Evolutionary conservation across 2,113 vertebrate genomes (phyloP).

Genomic region (Shinisaurus crocodilurus): DNA sequence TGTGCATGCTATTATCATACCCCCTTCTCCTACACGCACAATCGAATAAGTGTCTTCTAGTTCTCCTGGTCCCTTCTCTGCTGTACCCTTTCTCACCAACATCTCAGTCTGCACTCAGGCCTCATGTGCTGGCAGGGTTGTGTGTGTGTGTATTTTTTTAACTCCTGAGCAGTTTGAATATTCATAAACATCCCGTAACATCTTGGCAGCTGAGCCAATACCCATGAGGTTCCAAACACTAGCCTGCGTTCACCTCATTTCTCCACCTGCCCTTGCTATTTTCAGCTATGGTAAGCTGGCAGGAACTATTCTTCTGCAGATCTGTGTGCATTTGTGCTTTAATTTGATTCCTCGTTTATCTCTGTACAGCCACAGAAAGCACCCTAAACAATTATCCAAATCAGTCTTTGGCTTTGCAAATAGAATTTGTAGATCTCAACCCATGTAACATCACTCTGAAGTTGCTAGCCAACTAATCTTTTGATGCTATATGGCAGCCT

Average conservation of each 20-base stretch:
- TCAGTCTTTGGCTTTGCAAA: not conserved
- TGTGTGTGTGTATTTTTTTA: no score
- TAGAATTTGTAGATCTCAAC: not conserved
- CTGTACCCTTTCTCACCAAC: not conserved
- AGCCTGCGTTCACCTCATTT: not conserved
- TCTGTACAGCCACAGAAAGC: not conserved
- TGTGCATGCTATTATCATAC: no score
- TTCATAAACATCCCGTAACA: not conserved
- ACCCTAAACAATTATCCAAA: not conserved
- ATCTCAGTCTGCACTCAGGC: not conserved
- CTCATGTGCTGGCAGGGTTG: not conserved
- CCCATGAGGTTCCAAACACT: not conserved
- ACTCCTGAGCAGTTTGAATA: no score
- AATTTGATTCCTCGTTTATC: no score
- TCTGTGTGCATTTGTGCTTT: no score
- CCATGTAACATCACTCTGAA: not conserved
- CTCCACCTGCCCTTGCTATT: not conserved
- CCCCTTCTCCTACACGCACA: no score
- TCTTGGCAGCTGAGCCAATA: not conserved
- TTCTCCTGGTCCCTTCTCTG: not conserved
- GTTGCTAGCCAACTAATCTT: not conserved
- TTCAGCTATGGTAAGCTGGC: no score
- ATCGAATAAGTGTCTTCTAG: no score
- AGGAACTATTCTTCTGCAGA: no score
- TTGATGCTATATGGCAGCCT: not conserved